Evolutionary conservation across 2,888 invertebrate genomes (phyloP), one percentile per base, ranked within the genome.

Genomic region (Synergus itoensis): DNA sequence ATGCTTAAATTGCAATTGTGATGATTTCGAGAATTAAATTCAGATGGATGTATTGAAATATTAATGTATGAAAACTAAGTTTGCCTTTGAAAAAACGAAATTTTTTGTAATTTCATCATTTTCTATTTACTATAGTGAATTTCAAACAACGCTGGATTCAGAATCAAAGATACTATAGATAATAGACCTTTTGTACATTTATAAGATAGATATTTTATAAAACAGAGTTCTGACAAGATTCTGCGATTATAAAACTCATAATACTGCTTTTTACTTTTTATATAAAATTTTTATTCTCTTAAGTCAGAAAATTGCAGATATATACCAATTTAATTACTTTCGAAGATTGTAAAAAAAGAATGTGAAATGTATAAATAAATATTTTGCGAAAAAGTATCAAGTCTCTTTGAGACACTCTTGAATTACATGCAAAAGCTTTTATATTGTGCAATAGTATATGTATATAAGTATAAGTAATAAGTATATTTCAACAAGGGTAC

Each of bases 111-210:
- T n/a, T n/a, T n/a, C n/a, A n/a, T n/a, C n/a, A n/a, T n/a, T n/a
- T n/a, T n/a, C n/a, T n/a, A n/a, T n/a, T 21, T 28, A 3, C 3
- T 53, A n/a, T 53, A n/a, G n/a, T 53, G 1, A 53, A 53, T 53
- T 7, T 53, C n/a, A 53, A n/a, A 53, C n/a, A 53, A 53, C n/a
- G 53, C 53, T 53, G n/a, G 53, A 53, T 53, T 53, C n/a, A 8
- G n/a, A 53, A 53, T 53, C 53, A 53, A 53, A 53, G 53, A 53
- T n/a, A n/a, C n/a, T 53, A n/a, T 12, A 53, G n/a, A n/a, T n/a
- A 48, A 53, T 53, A 53, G 7, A 53, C 53, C 8, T 7, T 48
- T n/a, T n/a, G n/a, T 53, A n/a, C 8, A 8, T n/a, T n/a, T 53
- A 53, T 53, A 53, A 8, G n/a, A n/a, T 2, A 48, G 48, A 14